These are phyloP conservation scores for Peromyscus eremicus DNA, from an alignment of 2,797 vertebrate species.

Conservation along the genomic window DNA sequence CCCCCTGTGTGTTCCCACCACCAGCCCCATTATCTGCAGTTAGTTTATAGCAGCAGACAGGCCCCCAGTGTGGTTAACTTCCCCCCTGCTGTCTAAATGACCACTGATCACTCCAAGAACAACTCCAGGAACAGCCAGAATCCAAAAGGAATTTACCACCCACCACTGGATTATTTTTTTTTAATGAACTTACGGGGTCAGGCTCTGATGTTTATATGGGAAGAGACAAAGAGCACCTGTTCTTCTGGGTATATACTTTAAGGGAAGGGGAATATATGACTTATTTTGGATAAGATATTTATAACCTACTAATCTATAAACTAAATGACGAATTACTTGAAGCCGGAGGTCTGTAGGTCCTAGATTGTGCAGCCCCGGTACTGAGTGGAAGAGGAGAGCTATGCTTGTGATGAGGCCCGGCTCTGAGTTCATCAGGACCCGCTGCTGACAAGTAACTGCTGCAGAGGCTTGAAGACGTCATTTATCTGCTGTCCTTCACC, in stretches of 20 bases:
- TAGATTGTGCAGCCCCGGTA: not conserved
- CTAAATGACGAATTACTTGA: constrained; percentile 67
- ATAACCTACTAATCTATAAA: constrained; percentile 77
- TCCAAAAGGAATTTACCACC: constrained; percentile 81
- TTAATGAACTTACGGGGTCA: constrained; percentile 79
- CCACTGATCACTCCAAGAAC: constrained; percentile 73
- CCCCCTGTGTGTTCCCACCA: not conserved
- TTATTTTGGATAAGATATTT: constrained; percentile 83
- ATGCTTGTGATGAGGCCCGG: not conserved
- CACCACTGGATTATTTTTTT: constrained; percentile 62
- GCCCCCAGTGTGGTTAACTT: constrained; percentile 68
- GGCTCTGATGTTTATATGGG: constrained; percentile 82
- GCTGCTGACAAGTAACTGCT: constrained; percentile 17
- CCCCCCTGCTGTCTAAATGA: constrained; percentile 68
- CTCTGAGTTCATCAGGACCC: not conserved
- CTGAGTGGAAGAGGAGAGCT: constrained; percentile 20
- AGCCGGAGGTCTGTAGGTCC: constrained; percentile 65
- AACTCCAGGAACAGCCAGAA: constrained; percentile 60
- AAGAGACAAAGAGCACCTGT: constrained; percentile 72
- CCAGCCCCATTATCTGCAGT: constrained; percentile 43
- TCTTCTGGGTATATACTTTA: constrained; percentile 76
- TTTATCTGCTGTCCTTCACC: not conserved
- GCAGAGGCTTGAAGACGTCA: not conserved
- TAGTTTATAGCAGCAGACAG: constrained; percentile 73
- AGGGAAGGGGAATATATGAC: constrained; percentile 79